Conservation (phyloP, 2,888 invertebrate species). For the Caenorhabditis panamensis region DNA sequence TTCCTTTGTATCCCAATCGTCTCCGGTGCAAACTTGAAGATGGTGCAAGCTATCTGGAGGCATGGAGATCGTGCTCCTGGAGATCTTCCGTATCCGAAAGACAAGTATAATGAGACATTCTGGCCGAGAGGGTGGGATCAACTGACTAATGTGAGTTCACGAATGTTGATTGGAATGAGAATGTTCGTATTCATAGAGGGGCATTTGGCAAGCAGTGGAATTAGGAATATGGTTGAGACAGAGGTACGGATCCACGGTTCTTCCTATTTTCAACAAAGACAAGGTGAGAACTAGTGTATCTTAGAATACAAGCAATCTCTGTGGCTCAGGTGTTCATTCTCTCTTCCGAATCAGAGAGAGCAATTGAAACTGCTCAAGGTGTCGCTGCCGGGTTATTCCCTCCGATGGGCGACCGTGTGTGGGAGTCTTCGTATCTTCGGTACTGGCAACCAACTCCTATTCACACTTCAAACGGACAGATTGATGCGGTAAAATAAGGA, state of each 20-base stretch:
- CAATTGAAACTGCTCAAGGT: constrained; percentile 88
- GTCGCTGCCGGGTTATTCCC: constrained; percentile 89
- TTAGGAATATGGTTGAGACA: constrained; percentile 52
- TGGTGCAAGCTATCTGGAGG: constrained; percentile 85
- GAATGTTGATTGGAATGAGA: too few relatives aligned
- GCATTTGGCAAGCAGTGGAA: constrained; percentile 53
- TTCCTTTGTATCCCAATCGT: background rate
- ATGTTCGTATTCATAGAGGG: constrained; percentile 15
- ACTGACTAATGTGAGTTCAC: constrained; percentile 71
- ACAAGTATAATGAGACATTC: constrained; percentile 65
- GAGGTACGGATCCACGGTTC: constrained; percentile 32
- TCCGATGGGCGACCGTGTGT: constrained; percentile 57
- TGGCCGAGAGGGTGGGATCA: constrained; percentile 78
- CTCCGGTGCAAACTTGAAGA: constrained; percentile 51
- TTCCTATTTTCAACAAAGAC: constrained; percentile 44
- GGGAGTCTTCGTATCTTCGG: constrained; percentile 58
- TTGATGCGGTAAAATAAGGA: constrained; percentile 38
- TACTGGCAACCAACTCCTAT: constrained; percentile 63
- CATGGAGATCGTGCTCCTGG: constrained; percentile 92
- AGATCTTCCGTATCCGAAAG: constrained; percentile 72
- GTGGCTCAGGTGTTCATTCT: constrained; percentile 67
- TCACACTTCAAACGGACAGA: constrained; percentile 33
- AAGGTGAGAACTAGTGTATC: constrained; percentile 14
- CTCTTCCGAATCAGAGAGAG: constrained; percentile 82
- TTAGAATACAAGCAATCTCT: background rate